A percentile compares a stretch with the other conserved stretches of the same genome.
phyloP scores from a whole-genome alignment of 2,888 invertebrate species.

The Patella depressa region DNA sequence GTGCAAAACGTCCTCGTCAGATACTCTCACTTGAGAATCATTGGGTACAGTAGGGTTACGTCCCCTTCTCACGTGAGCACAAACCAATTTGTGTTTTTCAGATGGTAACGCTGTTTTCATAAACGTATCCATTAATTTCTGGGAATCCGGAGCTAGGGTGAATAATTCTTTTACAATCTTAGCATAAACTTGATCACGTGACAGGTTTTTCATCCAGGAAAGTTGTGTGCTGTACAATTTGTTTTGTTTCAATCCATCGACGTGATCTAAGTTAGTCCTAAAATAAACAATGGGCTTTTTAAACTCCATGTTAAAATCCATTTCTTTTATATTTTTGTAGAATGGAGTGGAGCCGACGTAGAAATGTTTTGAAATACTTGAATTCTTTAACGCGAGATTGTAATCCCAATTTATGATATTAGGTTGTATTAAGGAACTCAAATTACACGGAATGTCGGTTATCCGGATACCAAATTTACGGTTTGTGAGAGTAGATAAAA shows the following conservation, averaged over 20 bases:
- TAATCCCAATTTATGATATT: conserved; percentile 28
- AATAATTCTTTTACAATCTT: conserved; percentile 16
- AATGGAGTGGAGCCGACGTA: background rate
- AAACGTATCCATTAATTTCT: conserved; percentile 8
- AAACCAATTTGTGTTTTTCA: conserved; percentile 18
- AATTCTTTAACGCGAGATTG: background rate
- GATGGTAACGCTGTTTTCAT: background rate
- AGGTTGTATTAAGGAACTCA: conserved; percentile 18
- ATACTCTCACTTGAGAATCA: conserved; percentile 14
- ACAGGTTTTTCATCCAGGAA: conserved; percentile 11
- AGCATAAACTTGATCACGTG: conserved; percentile 8
- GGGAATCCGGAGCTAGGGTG: conserved; percentile 4
- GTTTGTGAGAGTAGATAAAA: conserved; percentile 26
- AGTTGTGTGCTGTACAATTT: conserved; percentile 15
- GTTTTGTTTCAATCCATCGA: conserved; percentile 12
- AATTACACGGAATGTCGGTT: conserved; percentile 22
- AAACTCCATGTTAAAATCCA: conserved; percentile 26
- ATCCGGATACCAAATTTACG: conserved; percentile 27
- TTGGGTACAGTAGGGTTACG: conserved; percentile 28
- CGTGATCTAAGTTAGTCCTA: conserved; percentile 20
- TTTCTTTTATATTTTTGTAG: background rate
- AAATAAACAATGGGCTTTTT: conserved; percentile 22
- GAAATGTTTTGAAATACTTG: no score
- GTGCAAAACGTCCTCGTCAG: background rate
- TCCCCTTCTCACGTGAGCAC: conserved; percentile 31